These are phyloP conservation scores for Bubo bubo DNA, from an alignment of 2,113 vertebrate species.

Conservation along the genomic window DNA sequence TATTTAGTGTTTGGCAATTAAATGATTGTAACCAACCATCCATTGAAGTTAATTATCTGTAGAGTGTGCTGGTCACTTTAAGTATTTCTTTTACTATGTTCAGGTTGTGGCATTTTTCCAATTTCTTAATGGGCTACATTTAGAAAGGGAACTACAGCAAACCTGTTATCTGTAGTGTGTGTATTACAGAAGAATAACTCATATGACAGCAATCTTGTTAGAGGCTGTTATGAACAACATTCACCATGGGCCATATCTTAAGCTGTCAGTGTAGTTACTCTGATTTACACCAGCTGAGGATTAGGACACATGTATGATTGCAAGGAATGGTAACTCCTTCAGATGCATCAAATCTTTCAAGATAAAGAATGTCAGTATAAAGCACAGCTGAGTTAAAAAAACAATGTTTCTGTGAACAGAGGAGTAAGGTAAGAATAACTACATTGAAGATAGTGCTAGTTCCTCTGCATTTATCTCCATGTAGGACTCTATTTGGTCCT, in stretches of 20 bases:
- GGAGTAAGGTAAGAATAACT: background rate
- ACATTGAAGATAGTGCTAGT: background rate
- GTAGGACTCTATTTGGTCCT: background rate
- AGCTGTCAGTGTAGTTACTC: background rate
- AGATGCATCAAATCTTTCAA: conserved; percentile 14
- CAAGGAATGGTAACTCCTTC: background rate
- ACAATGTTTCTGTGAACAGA: background rate
- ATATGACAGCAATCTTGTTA: background rate
- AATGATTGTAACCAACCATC: background rate
- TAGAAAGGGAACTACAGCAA: background rate
- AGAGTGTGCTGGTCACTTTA: background rate
- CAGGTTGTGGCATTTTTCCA: background rate
- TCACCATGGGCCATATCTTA: background rate
- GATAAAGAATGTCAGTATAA: background rate
- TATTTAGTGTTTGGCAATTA: conserved; percentile 10
- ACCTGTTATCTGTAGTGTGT: background rate
- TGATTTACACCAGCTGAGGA: conserved; percentile 6
- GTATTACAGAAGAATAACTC: conserved; percentile 12
- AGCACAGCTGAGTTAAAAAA: background rate
- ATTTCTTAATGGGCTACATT: background rate
- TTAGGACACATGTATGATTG: background rate
- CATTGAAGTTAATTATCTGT: conserved; percentile 13
- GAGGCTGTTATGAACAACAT: background rate
- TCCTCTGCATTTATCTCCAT: background rate
- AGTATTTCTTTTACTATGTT: background rate